Evolutionary conservation across 2,888 invertebrate genomes (phyloP), one percentile per base, ranked within the genome.

Genomic region (Villa cingulata): DNA sequence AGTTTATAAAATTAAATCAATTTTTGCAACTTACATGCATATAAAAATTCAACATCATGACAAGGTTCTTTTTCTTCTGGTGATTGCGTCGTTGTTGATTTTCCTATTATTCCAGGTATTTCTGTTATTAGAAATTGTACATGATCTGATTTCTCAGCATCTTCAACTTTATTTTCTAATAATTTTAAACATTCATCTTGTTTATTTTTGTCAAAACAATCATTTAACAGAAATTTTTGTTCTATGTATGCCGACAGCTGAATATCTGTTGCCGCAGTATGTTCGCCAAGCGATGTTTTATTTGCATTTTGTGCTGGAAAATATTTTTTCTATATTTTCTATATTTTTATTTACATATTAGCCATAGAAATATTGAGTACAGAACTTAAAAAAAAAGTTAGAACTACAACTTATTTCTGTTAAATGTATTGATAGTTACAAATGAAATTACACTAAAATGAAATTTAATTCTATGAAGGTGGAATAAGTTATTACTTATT

Each of bases 91-190:
- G 81, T 80, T 68, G 81, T 80, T 1, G 82, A 79, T 17, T 17
- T 27, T 5, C 16, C 7, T 15, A 9, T n/a, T 16, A 2, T 17
- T 7, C 58, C 81, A 0, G 81, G 81, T 43, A 81, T 82, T 66
- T 91, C 90, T 2, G 87, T 88, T 61, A 94, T 94, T 49, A 90
- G 75, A 67, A 92, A 95, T 70, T 90, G 89, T 1, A 90, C 86
- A 64, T 95, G 92, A 66, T 91, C 91, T 52, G 84, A 85, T 43
- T 65, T 62, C 56, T 69, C 69, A 55, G 66, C 66, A 57, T 68
- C 68, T 54, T 68, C 68, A 48, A 67, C 67, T 53, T 66, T 67
- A 53, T 66, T 68, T 53, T 68, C 67, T 9, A 68, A 54, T 38
- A 68, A 55, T 19, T 66, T 63, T 50, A 68, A 54, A 10, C 57